Percentiles rank a stretch among this genome's conserved stretches.
Conservation (phyloP, 2,797 vertebrate species). For the Malurus leucopterus region DNA sequence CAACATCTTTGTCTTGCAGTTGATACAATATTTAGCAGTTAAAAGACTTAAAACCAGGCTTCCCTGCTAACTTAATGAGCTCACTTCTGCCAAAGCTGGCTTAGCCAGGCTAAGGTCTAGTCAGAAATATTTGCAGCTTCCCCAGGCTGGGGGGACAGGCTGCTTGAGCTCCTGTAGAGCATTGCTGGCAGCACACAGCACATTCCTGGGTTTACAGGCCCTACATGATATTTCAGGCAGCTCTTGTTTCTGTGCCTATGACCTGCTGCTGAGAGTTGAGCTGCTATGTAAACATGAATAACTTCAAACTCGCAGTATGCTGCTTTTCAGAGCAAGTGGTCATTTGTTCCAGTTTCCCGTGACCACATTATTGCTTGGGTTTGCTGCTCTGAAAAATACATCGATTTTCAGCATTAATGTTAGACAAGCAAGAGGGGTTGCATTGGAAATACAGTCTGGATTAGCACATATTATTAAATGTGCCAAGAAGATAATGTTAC, state of each 20-base stretch:
- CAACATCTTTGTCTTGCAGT: background rate
- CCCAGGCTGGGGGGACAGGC: background rate
- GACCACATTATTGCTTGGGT: constrained; percentile 11
- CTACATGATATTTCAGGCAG: constrained; percentile 50
- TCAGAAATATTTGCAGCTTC: constrained; percentile 8
- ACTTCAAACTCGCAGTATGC: constrained; percentile 12
- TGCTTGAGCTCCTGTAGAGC: constrained; percentile 20
- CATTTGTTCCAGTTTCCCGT: constrained; percentile 53
- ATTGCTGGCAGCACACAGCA: constrained; percentile 17
- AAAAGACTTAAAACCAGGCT: background rate
- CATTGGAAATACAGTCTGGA: background rate
- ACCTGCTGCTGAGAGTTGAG: constrained; percentile 60
- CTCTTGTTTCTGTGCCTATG: constrained; percentile 43
- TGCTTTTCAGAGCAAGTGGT: constrained; percentile 55
- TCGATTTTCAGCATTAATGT: background rate
- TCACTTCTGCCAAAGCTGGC: background rate
- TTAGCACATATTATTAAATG: constrained; percentile 28
- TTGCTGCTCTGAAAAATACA: constrained; percentile 51
- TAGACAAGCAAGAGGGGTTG: background rate
- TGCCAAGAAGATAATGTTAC: constrained; percentile 37
- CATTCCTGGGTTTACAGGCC: constrained; percentile 57
- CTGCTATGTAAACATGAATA: constrained; percentile 41
- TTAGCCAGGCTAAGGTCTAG: background rate
- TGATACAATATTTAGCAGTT: background rate
- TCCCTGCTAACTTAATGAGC: background rate